Conservation (phyloP, 2,888 invertebrate genomes). For the Nemotelus nigrinus region DNA sequence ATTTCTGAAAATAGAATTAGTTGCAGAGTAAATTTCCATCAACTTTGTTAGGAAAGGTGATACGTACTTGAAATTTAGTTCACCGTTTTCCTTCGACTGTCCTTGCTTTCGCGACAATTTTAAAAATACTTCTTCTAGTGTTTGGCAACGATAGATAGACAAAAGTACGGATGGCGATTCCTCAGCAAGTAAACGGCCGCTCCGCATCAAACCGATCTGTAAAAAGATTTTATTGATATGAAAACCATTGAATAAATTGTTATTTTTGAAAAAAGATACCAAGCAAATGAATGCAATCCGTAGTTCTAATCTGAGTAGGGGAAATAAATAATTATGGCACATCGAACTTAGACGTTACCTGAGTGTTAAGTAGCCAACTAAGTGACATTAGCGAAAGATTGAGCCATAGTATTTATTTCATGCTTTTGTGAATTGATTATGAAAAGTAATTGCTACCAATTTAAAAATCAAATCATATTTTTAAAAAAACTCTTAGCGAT, state of each 20-base stretch:
- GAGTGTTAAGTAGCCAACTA: too few relatives aligned
- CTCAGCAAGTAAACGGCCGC: slow-evolving; percentile 89
- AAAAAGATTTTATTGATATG: slow-evolving; percentile 49
- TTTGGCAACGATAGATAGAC: slow-evolving; percentile 83
- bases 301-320: too few relatives aligned
- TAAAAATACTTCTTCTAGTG: slow-evolving; percentile 92
- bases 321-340: too few relatives aligned
- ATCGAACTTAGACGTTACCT: too few relatives aligned
- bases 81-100: slow-evolving; percentile 67
- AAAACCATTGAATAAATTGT: background rate
- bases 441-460: too few relatives aligned
- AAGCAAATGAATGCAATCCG: too few relatives aligned
- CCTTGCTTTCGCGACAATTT: slow-evolving; percentile 86
- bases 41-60: background rate
- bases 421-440: too few relatives aligned
- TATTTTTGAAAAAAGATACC: too few relatives aligned
- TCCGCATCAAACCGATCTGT: slow-evolving; percentile 94
- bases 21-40: background rate
- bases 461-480: too few relatives aligned
- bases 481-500: too few relatives aligned
- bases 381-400: too few relatives aligned
- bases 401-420: too few relatives aligned
- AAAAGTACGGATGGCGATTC: slow-evolving; percentile 87
- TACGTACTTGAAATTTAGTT: slow-evolving; percentile 64
- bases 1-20: slow-evolving; percentile 67